Conservation (phyloP, 1,140 invertebrate genomes). For the Polypedilum vanderplanki region DNA sequence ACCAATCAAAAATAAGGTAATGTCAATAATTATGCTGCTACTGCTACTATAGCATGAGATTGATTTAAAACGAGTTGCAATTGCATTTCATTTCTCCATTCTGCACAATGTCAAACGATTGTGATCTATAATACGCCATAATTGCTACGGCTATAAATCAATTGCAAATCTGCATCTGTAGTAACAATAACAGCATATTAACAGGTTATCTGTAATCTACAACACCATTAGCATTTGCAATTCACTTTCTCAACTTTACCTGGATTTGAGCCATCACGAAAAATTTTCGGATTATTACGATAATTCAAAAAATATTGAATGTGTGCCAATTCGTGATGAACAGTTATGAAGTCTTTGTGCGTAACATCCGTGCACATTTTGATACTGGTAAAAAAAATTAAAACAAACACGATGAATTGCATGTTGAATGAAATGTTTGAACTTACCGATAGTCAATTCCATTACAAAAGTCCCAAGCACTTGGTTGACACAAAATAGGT, state of each 20-base stretch:
- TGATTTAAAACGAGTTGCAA: background rate
- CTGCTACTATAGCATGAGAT: too few relatives aligned
- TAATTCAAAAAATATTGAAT: slow-evolving; percentile 87
- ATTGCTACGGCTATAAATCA: too few relatives aligned
- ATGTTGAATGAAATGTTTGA: background rate
- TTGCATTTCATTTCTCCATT: too few relatives aligned
- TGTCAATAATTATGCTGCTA: background rate
- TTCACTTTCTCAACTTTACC: slow-evolving; percentile 41
- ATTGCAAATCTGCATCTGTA: too few relatives aligned
- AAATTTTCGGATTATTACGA: slow-evolving; percentile 73
- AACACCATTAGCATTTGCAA: too few relatives aligned
- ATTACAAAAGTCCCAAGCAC: slow-evolving; percentile 92
- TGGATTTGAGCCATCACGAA: slow-evolving; percentile 86
- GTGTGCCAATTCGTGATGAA: slow-evolving; percentile 91
- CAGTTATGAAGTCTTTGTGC: slow-evolving; percentile 81
- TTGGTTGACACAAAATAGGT: slow-evolving; percentile 73
- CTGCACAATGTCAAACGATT: too few relatives aligned
- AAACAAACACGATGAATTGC: background rate
- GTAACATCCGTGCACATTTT: slow-evolving; percentile 91
- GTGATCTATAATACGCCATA: too few relatives aligned
- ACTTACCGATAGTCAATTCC: slow-evolving; percentile 67
- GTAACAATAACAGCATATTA: too few relatives aligned
- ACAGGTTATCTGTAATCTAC: too few relatives aligned
- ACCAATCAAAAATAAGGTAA: background rate
- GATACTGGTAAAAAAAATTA: slow-evolving; percentile 58